Evolutionary conservation across 2,797 vertebrate species (phyloP), one percentile per base, ranked within the genome.

Genomic region (Champsocephalus gunnari): DNA sequence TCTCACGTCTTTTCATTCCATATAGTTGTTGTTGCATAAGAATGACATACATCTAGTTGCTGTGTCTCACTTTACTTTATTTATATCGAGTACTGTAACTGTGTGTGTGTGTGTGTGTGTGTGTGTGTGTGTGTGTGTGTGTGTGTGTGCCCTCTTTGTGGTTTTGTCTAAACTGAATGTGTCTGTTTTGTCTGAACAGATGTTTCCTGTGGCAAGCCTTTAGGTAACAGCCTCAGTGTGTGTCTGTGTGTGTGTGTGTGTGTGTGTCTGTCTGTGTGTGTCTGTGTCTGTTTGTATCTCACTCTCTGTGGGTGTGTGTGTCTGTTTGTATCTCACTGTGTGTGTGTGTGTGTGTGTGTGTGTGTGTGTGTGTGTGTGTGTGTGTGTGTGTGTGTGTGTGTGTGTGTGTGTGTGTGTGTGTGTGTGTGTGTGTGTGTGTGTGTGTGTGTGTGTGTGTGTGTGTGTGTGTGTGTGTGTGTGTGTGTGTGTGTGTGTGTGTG

Each of bases 171-270:
- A 92, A 90, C 90, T 89, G 87, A 90, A 90, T 12, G 59, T 70
- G 83, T 82, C 79, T 85, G 71, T 88, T 81, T 82, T 84, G 86
- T 90, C 84, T 87, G 83, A 90, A 87, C 92, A 92, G 90, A 92
- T 92, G 91, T 92, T 92, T 92, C 92, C 89, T 93, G 90, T 87
- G 84, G 83, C 60, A 92, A 75, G 76, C 77, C 75, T 93, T 87
- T 77, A 92, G 89, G 86, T 91, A 90, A 90, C 88, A 89, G 84
- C 71, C 77, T 83, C 67, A 53, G 76, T 58, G 73, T 59, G 13
- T 11, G 11, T 58, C 43, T 60, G 49, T 71, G 41, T 28, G 24
- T 60, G n/a, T 75, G 41, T 79, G 32, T 56, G 55, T 68, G 53
- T 64, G 45, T 70, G 58, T 71, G 48, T 19, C 19, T 19, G 19